A percentile compares a stretch with the other conserved stretches of the same genome.
These are phyloP conservation scores for Polietes domitor DNA, from an alignment of 2,888 invertebrate species.

Conservation along the genomic window DNA sequence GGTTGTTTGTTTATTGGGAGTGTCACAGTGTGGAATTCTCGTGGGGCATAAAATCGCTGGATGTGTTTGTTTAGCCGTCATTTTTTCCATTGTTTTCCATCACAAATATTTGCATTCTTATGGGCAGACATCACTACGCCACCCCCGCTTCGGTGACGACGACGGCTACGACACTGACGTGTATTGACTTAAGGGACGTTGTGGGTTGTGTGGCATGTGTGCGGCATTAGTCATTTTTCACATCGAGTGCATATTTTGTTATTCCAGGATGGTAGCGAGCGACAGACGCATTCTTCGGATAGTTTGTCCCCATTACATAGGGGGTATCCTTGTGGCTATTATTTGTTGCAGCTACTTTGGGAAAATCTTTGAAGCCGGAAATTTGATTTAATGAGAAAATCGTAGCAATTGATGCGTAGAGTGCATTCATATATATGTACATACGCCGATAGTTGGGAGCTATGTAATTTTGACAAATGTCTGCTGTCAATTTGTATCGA, in stretches of 20 bases:
- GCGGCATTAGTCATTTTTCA: slow-evolving; percentile 63
- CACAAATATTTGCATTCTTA: slow-evolving; percentile 77
- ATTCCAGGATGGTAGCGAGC: slow-evolving; percentile 26
- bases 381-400: slow-evolving; percentile 63
- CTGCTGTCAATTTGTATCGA: slow-evolving; percentile 63
- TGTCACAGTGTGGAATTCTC: slow-evolving; percentile 53
- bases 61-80: slow-evolving; percentile 74
- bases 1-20: slow-evolving; percentile 42
- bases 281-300: slow-evolving; percentile 14
- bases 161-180: too few species aligned
- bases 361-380: slow-evolving; percentile 44
- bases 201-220: slow-evolving; percentile 60
- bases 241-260: slow-evolving; percentile 19
- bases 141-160: slow-evolving; percentile 2
- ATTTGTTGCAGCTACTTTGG: slow-evolving; percentile 30
- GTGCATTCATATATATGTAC: slow-evolving; percentile 29
- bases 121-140: slow-evolving; percentile 52
- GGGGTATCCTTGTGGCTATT: slow-evolving; percentile 23
- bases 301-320: slow-evolving; percentile 34
- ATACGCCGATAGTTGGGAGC: too few species aligned
- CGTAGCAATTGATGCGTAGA: slow-evolving; percentile 59
- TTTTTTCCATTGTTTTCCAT: slow-evolving; percentile 69
- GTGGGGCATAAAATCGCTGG: slow-evolving; percentile 71
- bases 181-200: slow-evolving; percentile 45
- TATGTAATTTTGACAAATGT: slow-evolving; percentile 63